Conservation (phyloP, 2,888 invertebrate genomes). For the Neelides folsomi region DNA sequence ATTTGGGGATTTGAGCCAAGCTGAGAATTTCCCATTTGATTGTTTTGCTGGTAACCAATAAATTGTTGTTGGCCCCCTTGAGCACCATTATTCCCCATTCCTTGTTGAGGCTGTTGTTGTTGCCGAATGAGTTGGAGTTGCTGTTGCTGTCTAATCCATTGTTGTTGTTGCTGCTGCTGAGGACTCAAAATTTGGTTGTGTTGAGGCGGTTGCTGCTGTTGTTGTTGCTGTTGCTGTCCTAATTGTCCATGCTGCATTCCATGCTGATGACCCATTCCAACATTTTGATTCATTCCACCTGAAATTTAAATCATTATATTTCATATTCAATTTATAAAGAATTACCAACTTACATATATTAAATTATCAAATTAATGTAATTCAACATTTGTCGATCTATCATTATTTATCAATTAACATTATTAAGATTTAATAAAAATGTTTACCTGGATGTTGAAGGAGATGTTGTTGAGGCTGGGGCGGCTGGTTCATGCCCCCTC, state of each 20-base stretch:
- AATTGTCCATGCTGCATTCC: constrained; percentile 29
- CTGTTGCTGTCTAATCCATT: constrained; percentile 34
- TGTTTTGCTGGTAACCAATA: constrained; percentile 35
- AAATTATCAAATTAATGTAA: background rate
- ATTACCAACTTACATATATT: background rate
- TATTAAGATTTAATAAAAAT: background rate
- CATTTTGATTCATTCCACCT: constrained; percentile 25
- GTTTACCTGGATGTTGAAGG: constrained; percentile 24
- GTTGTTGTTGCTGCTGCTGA: constrained; percentile 41
- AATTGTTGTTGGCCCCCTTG: constrained; percentile 39
- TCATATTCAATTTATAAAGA: too few relatives aligned
- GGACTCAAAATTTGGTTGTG: constrained; percentile 14
- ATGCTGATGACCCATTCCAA: constrained; percentile 30
- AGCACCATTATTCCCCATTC: constrained; percentile 34
- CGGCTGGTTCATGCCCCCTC: constrained; percentile 24
- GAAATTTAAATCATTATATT: background rate
- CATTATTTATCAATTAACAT: background rate
- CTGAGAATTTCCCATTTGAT: constrained; percentile 34
- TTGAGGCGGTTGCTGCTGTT: constrained; percentile 33
- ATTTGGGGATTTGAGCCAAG: constrained; percentile 31
- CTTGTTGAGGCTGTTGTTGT: constrained; percentile 35
- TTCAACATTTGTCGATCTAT: background rate
- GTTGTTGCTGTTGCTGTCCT: constrained; percentile 33
- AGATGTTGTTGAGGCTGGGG: constrained; percentile 33
- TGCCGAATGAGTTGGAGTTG: constrained; percentile 39